phyloP scores from a whole-genome alignment of 2,888 invertebrate species.

The Stenurella melanura region DNA sequence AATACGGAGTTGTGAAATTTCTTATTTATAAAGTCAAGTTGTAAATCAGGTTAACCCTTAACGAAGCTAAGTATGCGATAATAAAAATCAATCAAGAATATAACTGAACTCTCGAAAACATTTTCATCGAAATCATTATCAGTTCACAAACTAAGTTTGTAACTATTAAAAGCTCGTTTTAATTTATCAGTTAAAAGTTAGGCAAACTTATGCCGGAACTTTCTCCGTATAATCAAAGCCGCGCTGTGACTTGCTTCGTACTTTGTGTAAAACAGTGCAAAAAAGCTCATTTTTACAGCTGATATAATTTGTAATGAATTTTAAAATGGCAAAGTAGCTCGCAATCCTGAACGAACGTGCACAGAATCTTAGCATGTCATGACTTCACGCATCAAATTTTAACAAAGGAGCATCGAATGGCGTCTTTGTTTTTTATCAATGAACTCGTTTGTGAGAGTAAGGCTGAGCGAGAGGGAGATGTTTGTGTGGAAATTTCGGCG shows the following conservation, averaged over 20 bases:
- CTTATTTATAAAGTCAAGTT: not conserved
- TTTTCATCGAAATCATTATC: constrained; percentile 34
- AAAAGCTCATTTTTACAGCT: constrained; percentile 72
- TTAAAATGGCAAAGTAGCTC: constrained; percentile 71
- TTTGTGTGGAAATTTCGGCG: constrained; percentile 53
- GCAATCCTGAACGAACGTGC: constrained; percentile 72
- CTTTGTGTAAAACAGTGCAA: constrained; percentile 49
- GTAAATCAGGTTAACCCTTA: not conserved
- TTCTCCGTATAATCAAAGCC: constrained; percentile 42
- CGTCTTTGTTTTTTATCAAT: constrained; percentile 52
- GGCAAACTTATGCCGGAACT: constrained; percentile 2
- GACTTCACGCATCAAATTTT: constrained; percentile 61
- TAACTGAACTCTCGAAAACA: not conserved
- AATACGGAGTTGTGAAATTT: too few relatives aligned
- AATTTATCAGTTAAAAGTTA: constrained; percentile 36
- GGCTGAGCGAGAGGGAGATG: constrained; percentile 29
- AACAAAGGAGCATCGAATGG: constrained; percentile 51
- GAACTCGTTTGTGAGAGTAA: constrained; percentile 20
- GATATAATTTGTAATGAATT: constrained; percentile 74
- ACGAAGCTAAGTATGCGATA: not conserved
- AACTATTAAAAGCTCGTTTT: constrained; percentile 32
- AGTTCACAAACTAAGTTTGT: constrained; percentile 26
- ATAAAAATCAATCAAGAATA: not conserved
- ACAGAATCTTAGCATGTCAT: constrained; percentile 66
- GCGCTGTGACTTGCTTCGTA: constrained; percentile 43